Evolutionary conservation across 2,797 vertebrate species (phyloP), one percentile per base, ranked within the genome.

Genomic region (Peromyscus nudipes): DNA sequence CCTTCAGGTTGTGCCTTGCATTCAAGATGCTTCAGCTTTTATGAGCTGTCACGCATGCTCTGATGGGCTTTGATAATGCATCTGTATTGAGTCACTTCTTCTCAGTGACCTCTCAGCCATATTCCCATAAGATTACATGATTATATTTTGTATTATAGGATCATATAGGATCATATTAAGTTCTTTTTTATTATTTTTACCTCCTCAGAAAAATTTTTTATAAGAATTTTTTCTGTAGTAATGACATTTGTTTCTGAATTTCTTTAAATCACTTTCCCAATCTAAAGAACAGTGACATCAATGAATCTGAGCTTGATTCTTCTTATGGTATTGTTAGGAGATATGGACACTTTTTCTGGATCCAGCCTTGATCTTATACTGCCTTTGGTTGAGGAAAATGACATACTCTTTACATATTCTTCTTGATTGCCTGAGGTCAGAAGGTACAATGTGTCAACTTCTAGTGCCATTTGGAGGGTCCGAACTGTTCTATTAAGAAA

Each of bases 391-490:
- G 13, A 89, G 10, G n/a, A 75, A 1, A 4, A 1, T 4, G 6
- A 46, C 21, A 21, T 19, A 25, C 9, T 6, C 6, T 69, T 37
- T 82, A 27, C 57, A 29, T 1, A 1, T 62, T 23, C 13, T 31
- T 77, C 29, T 27, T n/a, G 34, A 0, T 46, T 49, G 29, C 1
- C 46, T 57, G 6, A 29, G 13, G 2, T 34, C 0, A 12, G 12
- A 13, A 46, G 2, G 16, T 23, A 81, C 25, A 27, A 6, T 21
- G 6, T 37, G 2, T 46, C 34, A 40, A 23, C 13, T 71, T 60
- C 3, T 34, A 14, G 0, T 29, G 6, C 37, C 11, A 1, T 21
- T 5, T 40, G 7, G 8, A 83, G 6, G 4, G 0, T 6, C 40
- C 37, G 6, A 46, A 27, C 4, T 62, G 25, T 75, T 80, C 9